Evolutionary conservation across 2,888 invertebrate species (phyloP).

Genomic region (Brenthis hecate): DNA sequence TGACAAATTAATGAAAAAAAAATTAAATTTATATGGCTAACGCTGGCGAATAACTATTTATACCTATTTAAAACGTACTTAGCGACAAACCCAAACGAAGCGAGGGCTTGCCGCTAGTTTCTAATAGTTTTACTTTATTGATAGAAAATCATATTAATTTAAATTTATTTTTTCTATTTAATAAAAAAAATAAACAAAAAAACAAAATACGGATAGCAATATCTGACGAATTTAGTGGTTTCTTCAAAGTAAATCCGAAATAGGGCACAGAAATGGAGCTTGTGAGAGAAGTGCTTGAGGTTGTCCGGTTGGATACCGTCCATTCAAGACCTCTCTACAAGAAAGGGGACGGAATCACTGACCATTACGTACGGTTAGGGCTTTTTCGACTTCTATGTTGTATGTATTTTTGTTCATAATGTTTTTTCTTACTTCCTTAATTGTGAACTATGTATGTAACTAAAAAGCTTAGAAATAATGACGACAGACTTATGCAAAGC

Average conservation of each 20-base stretch:
- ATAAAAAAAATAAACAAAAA: too few relatives aligned
- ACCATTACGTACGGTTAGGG: constrained; percentile 19
- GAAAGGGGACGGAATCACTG: constrained; percentile 29
- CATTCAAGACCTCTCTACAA: constrained; percentile 28
- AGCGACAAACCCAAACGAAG: too few relatives aligned
- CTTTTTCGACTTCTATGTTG: neutral
- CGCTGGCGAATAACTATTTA: too few relatives aligned
- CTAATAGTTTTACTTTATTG: too few relatives aligned
- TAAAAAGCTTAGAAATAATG: too few relatives aligned
- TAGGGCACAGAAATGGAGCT: constrained; percentile 9
- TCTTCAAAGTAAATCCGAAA: constrained; percentile 11
- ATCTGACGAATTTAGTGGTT: neutral
- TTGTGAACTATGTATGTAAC: neutral
- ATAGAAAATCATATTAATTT: too few relatives aligned
- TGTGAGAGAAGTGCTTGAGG: constrained; percentile 15
- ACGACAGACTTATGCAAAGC: too few relatives aligned
- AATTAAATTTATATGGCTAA: too few relatives aligned
- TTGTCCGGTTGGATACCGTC: constrained; percentile 23
- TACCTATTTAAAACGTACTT: too few relatives aligned
- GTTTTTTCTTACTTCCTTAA: neutral
- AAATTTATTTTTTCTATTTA: too few relatives aligned
- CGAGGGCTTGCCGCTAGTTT: too few relatives aligned
- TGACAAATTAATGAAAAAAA: too few relatives aligned
- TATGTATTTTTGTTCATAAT: constrained; percentile 8
- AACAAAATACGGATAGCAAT: neutral